phyloP scores from a whole-genome alignment of 1,140 invertebrate genomes.

The Linepithema humile region DNA sequence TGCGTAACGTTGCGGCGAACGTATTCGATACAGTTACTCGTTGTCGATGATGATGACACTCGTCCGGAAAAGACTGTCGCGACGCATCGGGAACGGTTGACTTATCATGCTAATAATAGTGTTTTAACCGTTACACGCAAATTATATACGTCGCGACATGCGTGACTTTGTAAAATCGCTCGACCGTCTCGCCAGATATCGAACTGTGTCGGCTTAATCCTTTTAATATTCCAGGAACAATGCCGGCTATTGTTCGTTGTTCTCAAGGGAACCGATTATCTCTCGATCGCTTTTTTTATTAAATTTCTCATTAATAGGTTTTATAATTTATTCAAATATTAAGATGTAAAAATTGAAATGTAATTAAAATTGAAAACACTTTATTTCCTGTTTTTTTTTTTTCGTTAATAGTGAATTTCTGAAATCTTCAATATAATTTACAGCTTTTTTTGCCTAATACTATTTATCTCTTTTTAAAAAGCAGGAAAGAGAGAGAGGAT shows the following conservation, averaged over 20 bases:
- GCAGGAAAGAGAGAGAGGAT: background rate
- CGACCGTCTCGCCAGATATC: slow-evolving; percentile 29
- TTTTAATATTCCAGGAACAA: slow-evolving; percentile 24
- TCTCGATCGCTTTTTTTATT: background rate
- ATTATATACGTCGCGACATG: background rate
- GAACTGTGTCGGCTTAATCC: slow-evolving; percentile 20
- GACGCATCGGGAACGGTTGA: background rate
- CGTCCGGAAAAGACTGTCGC: background rate
- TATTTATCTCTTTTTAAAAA: background rate
- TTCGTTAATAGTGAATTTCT: background rate
- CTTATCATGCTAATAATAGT: slow-evolving; percentile 51
- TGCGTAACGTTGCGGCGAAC: background rate
- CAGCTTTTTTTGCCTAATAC: background rate
- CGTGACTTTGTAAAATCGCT: slow-evolving; percentile 32
- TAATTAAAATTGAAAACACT: background rate
- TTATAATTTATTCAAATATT: background rate
- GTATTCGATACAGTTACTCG: slow-evolving; percentile 18
- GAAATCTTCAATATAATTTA: background rate
- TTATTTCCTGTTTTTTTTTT: background rate
- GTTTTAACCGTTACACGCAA: background rate
- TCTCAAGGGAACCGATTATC: background rate
- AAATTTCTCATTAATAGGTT: background rate
- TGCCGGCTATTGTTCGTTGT: slow-evolving; percentile 19
- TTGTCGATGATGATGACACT: background rate
- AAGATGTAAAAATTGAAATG: background rate